Base-by-base conservation (phyloP, 2,113 vertebrate species). In the Solenodon paradoxus region DNA sequence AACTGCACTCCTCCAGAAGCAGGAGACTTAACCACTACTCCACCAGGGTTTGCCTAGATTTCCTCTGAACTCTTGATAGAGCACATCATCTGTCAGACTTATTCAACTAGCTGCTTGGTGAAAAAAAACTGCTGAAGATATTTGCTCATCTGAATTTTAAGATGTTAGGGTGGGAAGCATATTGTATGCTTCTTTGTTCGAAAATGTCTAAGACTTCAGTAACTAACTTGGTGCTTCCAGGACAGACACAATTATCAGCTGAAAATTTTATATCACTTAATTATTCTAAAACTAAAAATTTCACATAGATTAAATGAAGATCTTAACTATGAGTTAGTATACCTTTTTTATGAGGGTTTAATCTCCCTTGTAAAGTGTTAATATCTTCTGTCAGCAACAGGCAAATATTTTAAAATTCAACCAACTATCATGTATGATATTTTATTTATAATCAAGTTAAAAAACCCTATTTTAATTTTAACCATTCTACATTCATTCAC, bases 221-320 rank as follows among this genome's bases (percentile, higher is more conserved):
- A 88, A 17, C 19, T 71, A 80, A 74, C 15, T 81, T 1, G 75
- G 17, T 20, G 38, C 64, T 30, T 92, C 16, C 30, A 90, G 53
- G 45, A 13, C 32, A 69, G 32, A 47, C 30, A 88, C 7, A 81
- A 11, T 63, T 77, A 47, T 35, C 32, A 42, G 28, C 7, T 79
- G 28, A 55, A 64, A 86, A 68, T 51, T 28, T 5, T 47, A 66
- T 13, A 11, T 88, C 74, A 74, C n/a, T 61, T 9, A 77, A 59
- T 72, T 68, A 88, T 84, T 32, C 19, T 75, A 81, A 95, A 38
- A 87, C 26, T 26, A 87, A 91, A 96, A 94, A 68, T 15, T 63
- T 35, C 26, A 89, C 4, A 9, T 45, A 57, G 59, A 66, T 74
- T 79, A 75, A 88, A 84, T 12, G 16, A 74, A 74, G 35, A 84